Evolutionary conservation across 1,140 invertebrate genomes (phyloP).

Genomic region (Venustaconcha ellipsiformis): DNA sequence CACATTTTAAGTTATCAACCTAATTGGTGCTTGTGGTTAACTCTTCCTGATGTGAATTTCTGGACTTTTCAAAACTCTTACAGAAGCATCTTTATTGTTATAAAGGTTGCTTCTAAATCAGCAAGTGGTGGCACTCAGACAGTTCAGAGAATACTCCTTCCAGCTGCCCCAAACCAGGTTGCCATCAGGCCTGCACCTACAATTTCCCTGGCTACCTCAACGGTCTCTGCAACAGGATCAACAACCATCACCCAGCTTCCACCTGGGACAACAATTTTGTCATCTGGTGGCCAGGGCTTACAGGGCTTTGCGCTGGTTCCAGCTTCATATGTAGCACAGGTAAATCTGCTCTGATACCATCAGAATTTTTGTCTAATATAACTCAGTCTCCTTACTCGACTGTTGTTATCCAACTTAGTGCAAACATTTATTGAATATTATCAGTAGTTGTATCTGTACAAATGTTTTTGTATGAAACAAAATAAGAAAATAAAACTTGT

Average conservation of each 20-base stretch:
- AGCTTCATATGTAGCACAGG: slow-evolving; percentile 74
- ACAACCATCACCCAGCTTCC: slow-evolving; percentile 21
- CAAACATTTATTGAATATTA: no score
- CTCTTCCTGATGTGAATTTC: slow-evolving; percentile 3
- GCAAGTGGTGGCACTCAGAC: slow-evolving; percentile 19
- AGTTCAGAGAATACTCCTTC: slow-evolving; percentile 61
- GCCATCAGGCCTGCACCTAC: slow-evolving; percentile 40
- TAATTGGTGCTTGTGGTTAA: not conserved
- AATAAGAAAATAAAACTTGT: no score
- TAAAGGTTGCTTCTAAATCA: no score
- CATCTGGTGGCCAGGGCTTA: slow-evolving; percentile 65
- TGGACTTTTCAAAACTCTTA: no score
- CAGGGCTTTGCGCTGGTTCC: slow-evolving; percentile 74
- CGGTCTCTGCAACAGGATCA: slow-evolving; percentile 52
- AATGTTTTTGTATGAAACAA: no score
- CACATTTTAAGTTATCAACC: not conserved
- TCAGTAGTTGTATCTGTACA: no score
- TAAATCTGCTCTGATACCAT: slow-evolving; percentile 17
- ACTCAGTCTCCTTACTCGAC: no score
- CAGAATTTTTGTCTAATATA: slow-evolving; percentile 20
- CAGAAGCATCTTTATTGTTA: no score
- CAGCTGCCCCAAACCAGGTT: slow-evolving; percentile 51
- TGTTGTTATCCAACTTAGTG: no score
- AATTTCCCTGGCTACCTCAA: slow-evolving; percentile 25
- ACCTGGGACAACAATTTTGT: slow-evolving; percentile 70